Evolutionary conservation across 2,797 vertebrate species (phyloP), one percentile per base, ranked within the genome.

Genomic region (Mallotus villosus): DNA sequence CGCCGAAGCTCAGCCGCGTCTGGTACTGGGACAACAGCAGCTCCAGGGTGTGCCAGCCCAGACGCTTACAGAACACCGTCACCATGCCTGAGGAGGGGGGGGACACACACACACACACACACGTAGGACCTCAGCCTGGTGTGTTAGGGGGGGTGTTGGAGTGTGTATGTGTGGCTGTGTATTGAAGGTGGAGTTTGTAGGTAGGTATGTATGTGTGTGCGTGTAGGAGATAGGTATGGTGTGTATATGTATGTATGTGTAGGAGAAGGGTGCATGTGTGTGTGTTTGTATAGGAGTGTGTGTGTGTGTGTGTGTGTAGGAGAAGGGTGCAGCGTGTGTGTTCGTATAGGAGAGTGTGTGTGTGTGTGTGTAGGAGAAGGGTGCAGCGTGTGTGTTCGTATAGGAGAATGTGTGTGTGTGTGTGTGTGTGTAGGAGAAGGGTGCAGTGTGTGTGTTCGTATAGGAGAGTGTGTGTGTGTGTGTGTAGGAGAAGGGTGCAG

Each of bases 11-110:
- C 72, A 99, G 93, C 32, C 96, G 93, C 80, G 95, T 98, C 92
- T 99, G 97, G 90, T 97, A 99, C 85, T 98, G 96, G 16, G 96
- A 96, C 55, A 99, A 89, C 19, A 99, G 86, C 32, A 98, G 84
- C 81, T 98, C 96, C 93, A 99, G 94, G 86, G 97, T 99, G 94
- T 97, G 92, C 98, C 98, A 99, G 58, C 97, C 97, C 72, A 99
- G 94, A 1, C 95, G 95, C 78, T 93, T 98, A 87, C 94, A 96
- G 92, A 99, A 99, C 74, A 98, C 93, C 0, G 94, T 98, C 63
- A 99, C 90, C 97, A 99, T 99, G 66, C 97, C 98, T 99, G 85
- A 49, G 5, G 2, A 34, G 0, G 8, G 65, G 37, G 24, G 27
- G n/a, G n/a, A n/a, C n/a, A n/a, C n/a, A n/a, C n/a, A n/a, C n/a